Evolutionary conservation across 2,797 vertebrate species (phyloP).

Genomic region (Dryobates pubescens): DNA sequence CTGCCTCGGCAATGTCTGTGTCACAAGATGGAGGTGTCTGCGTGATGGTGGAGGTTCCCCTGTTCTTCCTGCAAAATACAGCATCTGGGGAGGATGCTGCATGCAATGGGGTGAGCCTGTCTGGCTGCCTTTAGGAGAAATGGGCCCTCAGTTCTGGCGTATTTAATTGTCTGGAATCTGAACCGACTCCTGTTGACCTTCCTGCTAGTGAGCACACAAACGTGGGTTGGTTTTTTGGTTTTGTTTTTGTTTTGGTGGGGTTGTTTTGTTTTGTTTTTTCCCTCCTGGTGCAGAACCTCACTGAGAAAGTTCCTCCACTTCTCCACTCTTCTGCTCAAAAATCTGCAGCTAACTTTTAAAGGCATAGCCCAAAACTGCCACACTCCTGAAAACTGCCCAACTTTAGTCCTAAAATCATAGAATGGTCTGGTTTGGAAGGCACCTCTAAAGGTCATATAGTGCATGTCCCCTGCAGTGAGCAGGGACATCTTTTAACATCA

Average conservation of each 20-base stretch:
- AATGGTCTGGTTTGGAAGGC: too few species aligned
- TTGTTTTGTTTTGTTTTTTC: too few species aligned
- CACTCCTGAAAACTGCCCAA: neutral
- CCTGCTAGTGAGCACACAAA: rapidly evolving
- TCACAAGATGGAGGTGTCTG: rapidly evolving
- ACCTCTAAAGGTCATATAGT: too few species aligned
- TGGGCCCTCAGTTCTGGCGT: neutral
- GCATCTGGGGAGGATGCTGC: neutral
- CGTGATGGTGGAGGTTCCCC: neutral
- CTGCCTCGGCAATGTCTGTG: neutral
- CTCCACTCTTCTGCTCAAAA: too few species aligned
- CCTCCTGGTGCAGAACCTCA: neutral
- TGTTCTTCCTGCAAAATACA: rapidly evolving
- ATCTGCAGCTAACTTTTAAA: too few species aligned
- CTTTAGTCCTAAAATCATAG: neutral
- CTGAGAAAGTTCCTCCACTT: neutral
- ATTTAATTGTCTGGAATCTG: rapidly evolving
- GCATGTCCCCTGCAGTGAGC: too few species aligned
- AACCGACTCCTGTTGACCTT: rapidly evolving
- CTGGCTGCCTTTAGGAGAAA: too few species aligned
- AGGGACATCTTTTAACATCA: too few species aligned
- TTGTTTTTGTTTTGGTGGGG: too few species aligned
- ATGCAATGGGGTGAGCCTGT: neutral
- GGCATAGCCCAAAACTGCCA: too few species aligned
- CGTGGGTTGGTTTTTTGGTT: rapidly evolving